phyloP scores from a whole-genome alignment of 2,113 vertebrate genomes.

The Agapornis roseicollis region DNA sequence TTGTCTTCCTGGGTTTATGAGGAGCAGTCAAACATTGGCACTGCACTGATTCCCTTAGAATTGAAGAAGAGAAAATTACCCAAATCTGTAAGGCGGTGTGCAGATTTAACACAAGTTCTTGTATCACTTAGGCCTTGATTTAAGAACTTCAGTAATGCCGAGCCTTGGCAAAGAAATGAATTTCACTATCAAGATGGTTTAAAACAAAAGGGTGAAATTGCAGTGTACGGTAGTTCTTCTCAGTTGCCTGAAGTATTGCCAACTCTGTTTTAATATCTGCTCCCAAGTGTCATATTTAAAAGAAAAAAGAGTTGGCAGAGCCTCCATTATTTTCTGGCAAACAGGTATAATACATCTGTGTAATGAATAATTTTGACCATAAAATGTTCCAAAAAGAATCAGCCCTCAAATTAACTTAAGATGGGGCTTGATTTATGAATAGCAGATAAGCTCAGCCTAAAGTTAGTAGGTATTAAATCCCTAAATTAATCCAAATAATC shows the following conservation, averaged over 20 bases:
- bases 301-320: background rate
- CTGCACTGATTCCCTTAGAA: background rate
- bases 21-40: background rate
- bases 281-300: background rate
- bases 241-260: background rate
- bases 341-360: background rate
- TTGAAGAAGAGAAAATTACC: background rate
- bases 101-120: background rate
- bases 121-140: background rate
- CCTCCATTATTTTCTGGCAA: constrained; percentile 27
- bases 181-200: background rate
- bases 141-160: background rate
- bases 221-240: background rate
- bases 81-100: background rate
- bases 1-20: background rate
- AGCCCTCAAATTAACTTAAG: constrained; percentile 57
- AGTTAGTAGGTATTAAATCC: constrained; percentile 16
- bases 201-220: background rate
- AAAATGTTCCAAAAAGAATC: constrained; percentile 40
- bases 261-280: background rate
- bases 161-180: background rate
- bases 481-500: constrained; percentile 18
- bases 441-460: background rate
- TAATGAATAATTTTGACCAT: constrained; percentile 45
- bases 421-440: constrained; percentile 30